Evolutionary conservation across 2,797 vertebrate species (phyloP), one percentile per base, ranked within the genome.

Genomic region (Pagetopsis macropterus): DNA sequence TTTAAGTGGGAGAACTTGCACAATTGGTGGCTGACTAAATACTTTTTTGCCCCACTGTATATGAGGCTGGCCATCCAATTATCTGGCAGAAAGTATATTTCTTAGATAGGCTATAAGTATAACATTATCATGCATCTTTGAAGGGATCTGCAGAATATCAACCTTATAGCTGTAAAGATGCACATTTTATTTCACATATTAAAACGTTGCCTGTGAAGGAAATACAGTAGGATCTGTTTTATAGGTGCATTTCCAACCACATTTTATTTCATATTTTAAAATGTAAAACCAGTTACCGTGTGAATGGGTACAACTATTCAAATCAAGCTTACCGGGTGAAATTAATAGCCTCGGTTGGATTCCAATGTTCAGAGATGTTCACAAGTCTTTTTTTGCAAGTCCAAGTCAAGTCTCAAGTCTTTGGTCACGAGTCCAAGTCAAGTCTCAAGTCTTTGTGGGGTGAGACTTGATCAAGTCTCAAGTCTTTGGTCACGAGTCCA

Each of bases 251-350:
- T 19, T 44, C 46, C 8, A 68, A 23, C 57, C 44, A 44, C 13
- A 23, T 59, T 54, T 16, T 46, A 41, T 71, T 41, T 19, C 27
- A 7, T 45, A 9, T 55, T 21, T 54, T 76, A 37, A 72, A 61
- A 50, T 64, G n/a, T 11, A 50, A 65, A 65, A 13, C 14, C n/a
- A 50, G 43, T 33, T 75, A 54, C 31, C 31, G 33, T 57, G 54
- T 68, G 59, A 9, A 2, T 37, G 1, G 23, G 62, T 59, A 50
- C n/a, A 72, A 61, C 41, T 33, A 63, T 72, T 86, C 50, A 80
- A 83, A 88, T 83, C 52, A 70, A 75, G 81, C 54, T 64, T 59
- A 66, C 83, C 79, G 85, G 56, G 63, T 63, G 51, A 80, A 87
- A 82, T 80, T 70, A 85, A 86, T 74, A 78, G 66, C 37, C 65